Conservation (phyloP, 2,797 vertebrate genomes). For the Lacerta viridis region DNA sequence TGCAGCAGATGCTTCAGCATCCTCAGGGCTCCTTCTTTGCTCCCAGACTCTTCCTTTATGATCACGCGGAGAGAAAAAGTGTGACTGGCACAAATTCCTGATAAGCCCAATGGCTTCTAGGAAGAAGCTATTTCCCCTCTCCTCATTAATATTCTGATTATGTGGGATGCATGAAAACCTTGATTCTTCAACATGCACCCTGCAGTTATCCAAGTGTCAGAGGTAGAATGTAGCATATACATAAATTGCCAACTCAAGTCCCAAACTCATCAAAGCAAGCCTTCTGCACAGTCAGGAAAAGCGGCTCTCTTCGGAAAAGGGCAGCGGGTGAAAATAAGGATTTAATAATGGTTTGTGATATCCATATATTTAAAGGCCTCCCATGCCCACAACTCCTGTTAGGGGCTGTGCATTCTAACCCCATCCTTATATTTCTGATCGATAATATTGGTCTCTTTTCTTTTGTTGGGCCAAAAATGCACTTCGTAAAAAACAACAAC, state of each 20-base stretch:
- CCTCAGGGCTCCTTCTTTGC: background rate
- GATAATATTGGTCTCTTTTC: too few species aligned
- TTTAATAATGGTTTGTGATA: background rate
- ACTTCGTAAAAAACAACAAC: background rate
- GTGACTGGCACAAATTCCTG: constrained; percentile 13
- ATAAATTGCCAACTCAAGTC: constrained; percentile 9
- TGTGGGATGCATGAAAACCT: background rate
- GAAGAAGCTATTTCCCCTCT: constrained; percentile 1
- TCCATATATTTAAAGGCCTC: background rate
- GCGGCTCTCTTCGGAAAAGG: background rate
- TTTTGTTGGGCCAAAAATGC: background rate
- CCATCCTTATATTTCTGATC: background rate
- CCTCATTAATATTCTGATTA: constrained; percentile 26
- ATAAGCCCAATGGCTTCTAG: constrained; percentile 14
- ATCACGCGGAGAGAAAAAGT: background rate
- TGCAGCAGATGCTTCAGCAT: background rate
- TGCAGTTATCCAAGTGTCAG: constrained; percentile 22
- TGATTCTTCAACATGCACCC: constrained; percentile 25
- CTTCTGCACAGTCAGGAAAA: background rate
- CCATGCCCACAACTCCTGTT: too few species aligned
- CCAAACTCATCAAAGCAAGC: background rate
- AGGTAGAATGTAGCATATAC: background rate
- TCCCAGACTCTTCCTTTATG: background rate
- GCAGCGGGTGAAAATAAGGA: background rate
- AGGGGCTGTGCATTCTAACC: background rate